Evolutionary conservation across 64 coral and sea anemone genomes (phyloP).

Genomic region (Cladopsammia gracilis): DNA sequence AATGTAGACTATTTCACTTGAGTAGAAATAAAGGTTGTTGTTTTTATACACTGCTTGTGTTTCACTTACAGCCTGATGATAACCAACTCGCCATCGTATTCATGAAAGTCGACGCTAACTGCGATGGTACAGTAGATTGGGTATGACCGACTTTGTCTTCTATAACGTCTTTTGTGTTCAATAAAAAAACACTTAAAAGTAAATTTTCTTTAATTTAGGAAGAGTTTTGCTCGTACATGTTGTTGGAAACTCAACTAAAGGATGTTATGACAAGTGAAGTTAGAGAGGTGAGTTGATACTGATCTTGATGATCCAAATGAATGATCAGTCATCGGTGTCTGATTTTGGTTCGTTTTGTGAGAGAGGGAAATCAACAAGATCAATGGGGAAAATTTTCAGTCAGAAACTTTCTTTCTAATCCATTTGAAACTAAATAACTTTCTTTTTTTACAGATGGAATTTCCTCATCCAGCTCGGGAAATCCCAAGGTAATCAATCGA

Average conservation of each 20-base stretch:
- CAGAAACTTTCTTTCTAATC: not conserved
- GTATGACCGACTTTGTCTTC: conserved; percentile 33
- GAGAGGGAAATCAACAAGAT: no score
- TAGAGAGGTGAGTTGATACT: conserved; percentile 68
- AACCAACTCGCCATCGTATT: conserved; percentile 96
- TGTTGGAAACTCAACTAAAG: conserved; percentile 96
- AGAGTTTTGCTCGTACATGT: conserved; percentile 99
- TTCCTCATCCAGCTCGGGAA: conserved; percentile 86
- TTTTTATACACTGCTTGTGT: not conserved
- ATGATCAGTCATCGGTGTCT: not conserved
- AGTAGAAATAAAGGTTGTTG: not conserved
- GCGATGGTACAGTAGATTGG: conserved; percentile 99
- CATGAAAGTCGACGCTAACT: conserved; percentile 99
- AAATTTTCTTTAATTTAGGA: conserved; percentile 54
- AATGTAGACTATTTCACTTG: no score
- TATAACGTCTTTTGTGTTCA: no score
- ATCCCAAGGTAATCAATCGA: conserved; percentile 74
- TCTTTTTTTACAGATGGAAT: conserved; percentile 80
- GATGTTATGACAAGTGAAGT: conserved; percentile 98
- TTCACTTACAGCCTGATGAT: conserved; percentile 77
- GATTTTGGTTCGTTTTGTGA: no score
- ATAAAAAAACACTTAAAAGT: not conserved
- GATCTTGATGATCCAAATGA: no score
- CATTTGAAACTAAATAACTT: not conserved
- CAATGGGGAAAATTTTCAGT: not conserved